These are phyloP conservation scores for Mormyrops attenuatus DNA, from an alignment of 2,797 vertebrate species.

Conservation along the genomic window DNA sequence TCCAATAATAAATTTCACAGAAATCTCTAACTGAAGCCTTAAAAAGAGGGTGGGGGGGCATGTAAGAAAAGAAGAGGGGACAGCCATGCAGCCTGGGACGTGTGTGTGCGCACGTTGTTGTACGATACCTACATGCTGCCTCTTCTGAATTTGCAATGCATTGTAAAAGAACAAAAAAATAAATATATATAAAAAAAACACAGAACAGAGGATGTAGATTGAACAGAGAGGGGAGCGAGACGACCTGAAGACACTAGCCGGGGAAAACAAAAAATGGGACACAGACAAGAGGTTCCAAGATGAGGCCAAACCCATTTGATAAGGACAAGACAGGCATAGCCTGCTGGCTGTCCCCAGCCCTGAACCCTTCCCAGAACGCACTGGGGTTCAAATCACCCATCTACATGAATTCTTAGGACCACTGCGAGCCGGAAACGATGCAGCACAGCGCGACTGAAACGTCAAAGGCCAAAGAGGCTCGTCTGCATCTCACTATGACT, in stretches of 20 bases:
- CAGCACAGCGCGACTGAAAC: not conserved
- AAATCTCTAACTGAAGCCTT: not conserved
- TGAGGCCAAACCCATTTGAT: conserved; percentile 39
- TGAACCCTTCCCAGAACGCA: not conserved
- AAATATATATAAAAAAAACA: conserved; percentile 54
- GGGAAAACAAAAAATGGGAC: conserved; percentile 27
- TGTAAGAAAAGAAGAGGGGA: conserved; percentile 31
- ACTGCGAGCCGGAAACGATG: not conserved
- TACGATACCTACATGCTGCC: conserved; percentile 58
- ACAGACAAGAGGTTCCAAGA: conserved; percentile 7
- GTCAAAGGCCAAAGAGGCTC: not conserved
- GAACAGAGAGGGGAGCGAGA: conserved; percentile 53
- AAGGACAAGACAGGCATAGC: not conserved
- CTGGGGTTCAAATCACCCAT: not conserved
- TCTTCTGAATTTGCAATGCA: conserved; percentile 64
- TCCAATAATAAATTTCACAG: not conserved
- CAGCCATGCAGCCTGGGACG: conserved; percentile 48
- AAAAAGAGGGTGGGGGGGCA: conserved; percentile 22
- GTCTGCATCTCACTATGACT: not conserved
- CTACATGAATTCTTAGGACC: not conserved
- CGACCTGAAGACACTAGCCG: conserved; percentile 49
- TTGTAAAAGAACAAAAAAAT: conserved; percentile 63
- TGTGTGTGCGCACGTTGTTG: not conserved
- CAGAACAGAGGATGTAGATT: conserved; percentile 64
- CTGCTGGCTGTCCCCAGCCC: not conserved